Percentiles rank a stretch among this genome's conserved stretches.
phyloP scores from a whole-genome alignment of 1,140 invertebrate species.

The Temnothorax nylanderi region DNA sequence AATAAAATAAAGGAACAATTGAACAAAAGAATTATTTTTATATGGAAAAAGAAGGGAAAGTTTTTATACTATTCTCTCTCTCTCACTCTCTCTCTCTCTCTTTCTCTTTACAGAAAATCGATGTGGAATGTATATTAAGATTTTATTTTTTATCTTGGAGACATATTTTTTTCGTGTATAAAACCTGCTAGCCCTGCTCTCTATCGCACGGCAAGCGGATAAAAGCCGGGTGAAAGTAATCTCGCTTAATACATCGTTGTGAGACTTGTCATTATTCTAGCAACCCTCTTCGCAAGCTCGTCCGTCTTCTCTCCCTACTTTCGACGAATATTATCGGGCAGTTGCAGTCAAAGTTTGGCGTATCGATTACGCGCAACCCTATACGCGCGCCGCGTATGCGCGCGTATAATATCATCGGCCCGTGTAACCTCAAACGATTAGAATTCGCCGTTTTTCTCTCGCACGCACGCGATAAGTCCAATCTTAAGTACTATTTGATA shows the following conservation, averaged over 20 bases:
- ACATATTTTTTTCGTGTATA: not conserved
- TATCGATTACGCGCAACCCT: not conserved
- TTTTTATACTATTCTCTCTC: not conserved
- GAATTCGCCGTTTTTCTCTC: not conserved
- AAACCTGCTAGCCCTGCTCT: not conserved
- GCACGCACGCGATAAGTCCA: not conserved
- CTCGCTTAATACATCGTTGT: not conserved
- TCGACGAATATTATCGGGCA: conserved; percentile 31
- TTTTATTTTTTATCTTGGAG: not conserved
- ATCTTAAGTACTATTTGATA: not conserved
- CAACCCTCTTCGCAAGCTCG: not conserved
- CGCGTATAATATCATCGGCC: not conserved
- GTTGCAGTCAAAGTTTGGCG: conserved; percentile 23
- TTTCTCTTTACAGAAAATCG: not conserved
- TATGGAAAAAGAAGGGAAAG: not conserved
- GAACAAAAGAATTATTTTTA: not conserved
- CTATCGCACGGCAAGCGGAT: not conserved
- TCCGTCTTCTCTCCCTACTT: conserved; percentile 24
- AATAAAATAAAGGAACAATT: not conserved
- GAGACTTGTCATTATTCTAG: not conserved
- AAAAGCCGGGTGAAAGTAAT: conserved; percentile 18
- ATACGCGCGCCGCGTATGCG: not conserved
- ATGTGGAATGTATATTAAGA: not conserved
- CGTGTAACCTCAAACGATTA: not conserved
- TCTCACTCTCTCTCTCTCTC: no score